phyloP scores from a whole-genome alignment of 2,113 vertebrate genomes.

The Megaleporinus macrocephalus region DNA sequence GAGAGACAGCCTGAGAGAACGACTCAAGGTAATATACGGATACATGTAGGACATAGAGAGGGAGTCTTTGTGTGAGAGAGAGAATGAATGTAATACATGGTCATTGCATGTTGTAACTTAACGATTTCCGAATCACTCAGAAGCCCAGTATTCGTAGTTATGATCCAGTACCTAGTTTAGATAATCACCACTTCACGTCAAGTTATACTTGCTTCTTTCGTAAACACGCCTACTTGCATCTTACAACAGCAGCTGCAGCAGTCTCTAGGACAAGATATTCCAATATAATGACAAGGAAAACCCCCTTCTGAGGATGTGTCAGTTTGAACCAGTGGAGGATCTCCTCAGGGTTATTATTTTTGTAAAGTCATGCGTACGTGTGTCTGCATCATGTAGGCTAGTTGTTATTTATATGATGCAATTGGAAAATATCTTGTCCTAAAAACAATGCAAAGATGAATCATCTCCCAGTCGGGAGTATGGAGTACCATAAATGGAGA shows the following conservation, averaged over 20 bases:
- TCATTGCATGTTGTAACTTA: too few species aligned
- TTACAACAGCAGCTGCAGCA: too few species aligned
- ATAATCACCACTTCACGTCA: too few species aligned
- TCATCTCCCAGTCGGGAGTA: constrained; percentile 36
- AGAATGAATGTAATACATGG: neutral
- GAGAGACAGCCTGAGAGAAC: constrained; percentile 75
- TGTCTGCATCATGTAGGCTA: constrained; percentile 11
- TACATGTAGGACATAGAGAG: neutral
- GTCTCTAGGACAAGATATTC: too few species aligned
- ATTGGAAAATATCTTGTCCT: constrained; percentile 43
- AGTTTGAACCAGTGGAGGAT: neutral
- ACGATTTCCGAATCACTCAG: too few species aligned
- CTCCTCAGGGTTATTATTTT: neutral
- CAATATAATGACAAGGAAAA: neutral
- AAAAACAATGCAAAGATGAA: constrained; percentile 35
- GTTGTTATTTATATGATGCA: constrained; percentile 17
- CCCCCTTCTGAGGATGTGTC: neutral
- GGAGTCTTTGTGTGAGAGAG: neutral
- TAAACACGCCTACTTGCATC: too few species aligned
- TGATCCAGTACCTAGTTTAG: too few species aligned
- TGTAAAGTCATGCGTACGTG: neutral
- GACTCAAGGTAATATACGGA: constrained; percentile 50
- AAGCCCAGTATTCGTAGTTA: too few species aligned
- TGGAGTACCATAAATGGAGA: constrained; percentile 1
- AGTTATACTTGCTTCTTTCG: too few species aligned